Percentiles rank a stretch among this genome's conserved stretches.
Conservation (phyloP, 2,113 vertebrate genomes). For the Paratilapia polleni region DNA sequence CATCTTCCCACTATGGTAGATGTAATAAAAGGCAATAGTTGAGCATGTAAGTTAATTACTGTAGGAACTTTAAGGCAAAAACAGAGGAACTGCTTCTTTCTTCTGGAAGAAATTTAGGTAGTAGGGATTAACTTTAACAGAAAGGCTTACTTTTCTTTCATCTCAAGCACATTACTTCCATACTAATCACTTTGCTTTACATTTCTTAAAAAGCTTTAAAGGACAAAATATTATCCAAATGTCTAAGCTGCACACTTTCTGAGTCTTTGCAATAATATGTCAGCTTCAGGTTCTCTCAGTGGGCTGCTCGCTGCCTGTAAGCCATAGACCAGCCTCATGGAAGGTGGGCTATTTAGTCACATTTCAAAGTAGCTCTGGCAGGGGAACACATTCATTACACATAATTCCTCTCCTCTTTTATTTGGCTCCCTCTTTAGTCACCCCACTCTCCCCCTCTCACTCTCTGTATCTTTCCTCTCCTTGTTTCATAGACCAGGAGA, state of each 20-base stretch:
- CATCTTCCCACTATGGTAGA: neutral
- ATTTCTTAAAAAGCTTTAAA: neutral
- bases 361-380: constrained; percentile 78
- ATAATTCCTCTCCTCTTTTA: constrained; percentile 64
- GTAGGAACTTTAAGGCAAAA: neutral
- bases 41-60: constrained; percentile 5
- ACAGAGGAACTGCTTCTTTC: neutral
- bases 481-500: constrained; percentile 55
- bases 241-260: neutral
- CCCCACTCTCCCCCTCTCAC: constrained; percentile 15
- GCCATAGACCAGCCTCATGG: constrained; percentile 47
- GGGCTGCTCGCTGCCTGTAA: constrained; percentile 36
- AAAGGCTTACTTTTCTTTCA: constrained; percentile 37
- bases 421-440: constrained; percentile 13
- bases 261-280: constrained; percentile 8
- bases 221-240: constrained; percentile 1
- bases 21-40: neutral
- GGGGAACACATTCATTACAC: constrained; percentile 73
- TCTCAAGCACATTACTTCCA: constrained; percentile 13
- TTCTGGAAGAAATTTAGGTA: neutral
- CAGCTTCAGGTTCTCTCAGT: constrained; percentile 20
- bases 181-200: constrained; percentile 17
- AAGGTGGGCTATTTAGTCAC: constrained; percentile 74
- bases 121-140: constrained; percentile 14
- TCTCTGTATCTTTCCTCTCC: constrained; percentile 43